Base-by-base conservation (phyloP, 1,140 invertebrate genomes). In the Daktulosphaira vitifoliae region DNA sequence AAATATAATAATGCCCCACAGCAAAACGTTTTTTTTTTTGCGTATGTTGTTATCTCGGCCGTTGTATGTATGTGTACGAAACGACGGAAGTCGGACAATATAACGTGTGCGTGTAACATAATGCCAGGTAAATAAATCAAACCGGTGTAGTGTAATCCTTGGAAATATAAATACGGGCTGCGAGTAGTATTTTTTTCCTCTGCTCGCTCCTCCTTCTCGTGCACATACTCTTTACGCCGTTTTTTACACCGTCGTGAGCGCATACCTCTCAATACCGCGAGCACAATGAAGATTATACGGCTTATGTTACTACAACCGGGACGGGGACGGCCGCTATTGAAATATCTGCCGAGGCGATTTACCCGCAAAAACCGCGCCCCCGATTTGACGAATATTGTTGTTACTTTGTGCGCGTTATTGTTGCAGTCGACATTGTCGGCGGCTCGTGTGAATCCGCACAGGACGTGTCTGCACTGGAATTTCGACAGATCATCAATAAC, bases 41-140 rank as follows among this genome's bases (percentile, higher is more conserved):
- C 33, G 33, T 6, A n/a, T n/a, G 11, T 33, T 33, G 11, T 33
- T 33, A 33, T 44, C n/a, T n/a, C n/a, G n/a, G n/a, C n/a, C n/a
- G n/a, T n/a, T n/a, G n/a, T n/a, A n/a, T n/a, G n/a, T 44, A 11
- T 44, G 15, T 44, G n/a, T n/a, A 44, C n/a, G n/a, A 26, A 46
- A 62, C 56, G 56, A 33, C 56, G 56, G 56, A 62, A 62, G 56
- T 62, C 42, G 56, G 42, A 56, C n/a, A 38, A 29, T 22, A 53
- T 48, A 46, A 33, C 23, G 26, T 29, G 15, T 39, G 49, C n/a
- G 15, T 38, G 39, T 22, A 48, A 18, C 42, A 46, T 44, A 46
- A 46, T 46, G 38, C 39, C 51, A 33, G 56, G 56, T 62, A 62
- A 62, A 62, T 62, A 59, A 59, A 59, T 59, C 54, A 62, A 62